Base-by-base conservation (phyloP, 2,888 invertebrate genomes). In the Empis livida region DNA sequence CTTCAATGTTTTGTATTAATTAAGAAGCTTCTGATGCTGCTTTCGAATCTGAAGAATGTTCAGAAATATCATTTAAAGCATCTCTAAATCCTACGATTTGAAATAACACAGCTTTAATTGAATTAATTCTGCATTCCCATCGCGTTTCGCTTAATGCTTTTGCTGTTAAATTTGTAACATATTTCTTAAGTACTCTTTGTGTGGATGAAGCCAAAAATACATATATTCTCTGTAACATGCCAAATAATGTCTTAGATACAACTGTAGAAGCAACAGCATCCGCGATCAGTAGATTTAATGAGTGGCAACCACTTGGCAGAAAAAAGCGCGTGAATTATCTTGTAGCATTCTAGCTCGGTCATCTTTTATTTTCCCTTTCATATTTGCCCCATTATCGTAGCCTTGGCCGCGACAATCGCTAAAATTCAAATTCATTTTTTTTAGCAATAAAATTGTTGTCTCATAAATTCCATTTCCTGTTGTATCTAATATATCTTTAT, bases 131-230 rank as follows among this genome's bases (percentile, higher is more conserved):
- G 37, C 37, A 13, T 14, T 44, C 35, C 44, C 23, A 44, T 44
- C 44, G 35, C 35, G 15, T 44, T 44, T 44, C 44, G 20, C 44
- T 37, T 23, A 44, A 44, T 37, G 44, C 37, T 37, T 44, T 44
- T 10, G 30, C 44, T 44, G 44, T 37, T 37, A 44, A 37, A 30
- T 31, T 30, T n/a, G n/a, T 30, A 15, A 35, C 44, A 44, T 37
- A 37, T 30, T 44, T 37, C 35, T 35, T 20, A 23, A 44, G 37
- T 35, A 44, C 37, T 37, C 13, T 32, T 32, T 32, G 32, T 32
- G 32, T 32, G 32, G 32, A 32, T 32, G 32, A 32, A 32, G 32
- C 32, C 4, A 32, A 32, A 32, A 32, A 32, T 32, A 32, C 32
- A 32, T 32, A 32, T 32, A 32, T 32, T 32, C 32, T 32, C 32